A percentile compares a stretch with the other conserved stretches of the same genome.
phyloP scores from a whole-genome alignment of 2,113 vertebrate species.

The Chaetodon auriga region DNA sequence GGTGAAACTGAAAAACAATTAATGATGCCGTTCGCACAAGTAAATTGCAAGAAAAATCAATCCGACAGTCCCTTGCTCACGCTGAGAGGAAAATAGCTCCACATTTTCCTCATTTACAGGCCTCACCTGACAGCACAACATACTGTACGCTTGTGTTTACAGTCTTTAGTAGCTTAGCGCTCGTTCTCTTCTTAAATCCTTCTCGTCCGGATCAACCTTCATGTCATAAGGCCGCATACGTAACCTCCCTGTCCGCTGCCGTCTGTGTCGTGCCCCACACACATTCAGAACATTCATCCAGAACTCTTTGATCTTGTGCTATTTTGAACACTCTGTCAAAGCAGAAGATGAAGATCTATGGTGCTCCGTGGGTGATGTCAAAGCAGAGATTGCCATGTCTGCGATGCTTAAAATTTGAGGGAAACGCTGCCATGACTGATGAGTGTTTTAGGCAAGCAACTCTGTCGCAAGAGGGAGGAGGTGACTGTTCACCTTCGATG shows the following conservation, averaged over 20 bases:
- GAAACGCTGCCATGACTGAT: constrained; percentile 13
- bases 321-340: constrained; percentile 65
- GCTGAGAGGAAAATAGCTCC: constrained; percentile 6
- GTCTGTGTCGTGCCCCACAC: constrained; percentile 41
- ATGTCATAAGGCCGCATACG: constrained; percentile 22
- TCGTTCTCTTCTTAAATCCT: constrained; percentile 27
- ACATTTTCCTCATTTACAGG: not conserved
- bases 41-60: not conserved
- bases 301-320: constrained; percentile 69
- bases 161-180: not conserved
- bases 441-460: not conserved
- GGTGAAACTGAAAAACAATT: not conserved
- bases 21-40: not conserved
- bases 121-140: not conserved
- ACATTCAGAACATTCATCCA: constrained; percentile 55
- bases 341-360: constrained; percentile 63
- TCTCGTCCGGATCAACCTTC: constrained; percentile 19
- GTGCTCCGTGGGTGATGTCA: constrained; percentile 44
- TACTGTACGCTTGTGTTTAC: not conserved
- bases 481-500: not conserved
- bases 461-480: not conserved
- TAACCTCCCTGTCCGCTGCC: constrained; percentile 16
- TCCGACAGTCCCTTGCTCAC: not conserved
- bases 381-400: constrained; percentile 19
- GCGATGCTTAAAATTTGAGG: constrained; percentile 29